Evolutionary conservation across 2,888 invertebrate genomes (phyloP).

Genomic region (Eupeodes luniger): DNA sequence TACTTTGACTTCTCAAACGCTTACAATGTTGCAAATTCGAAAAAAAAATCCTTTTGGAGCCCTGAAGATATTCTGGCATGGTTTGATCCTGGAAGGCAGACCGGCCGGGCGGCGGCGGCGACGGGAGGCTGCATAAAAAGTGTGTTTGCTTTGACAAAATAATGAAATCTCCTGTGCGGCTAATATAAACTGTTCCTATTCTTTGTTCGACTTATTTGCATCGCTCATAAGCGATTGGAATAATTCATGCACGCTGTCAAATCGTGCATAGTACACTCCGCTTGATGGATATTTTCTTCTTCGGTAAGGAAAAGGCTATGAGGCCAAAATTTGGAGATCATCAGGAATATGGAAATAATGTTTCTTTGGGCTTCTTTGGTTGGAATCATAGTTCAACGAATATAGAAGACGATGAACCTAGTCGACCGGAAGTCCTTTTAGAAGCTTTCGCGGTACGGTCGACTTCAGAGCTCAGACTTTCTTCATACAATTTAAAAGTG

Average conservation of each 20-base stretch:
- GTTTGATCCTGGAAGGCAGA: not conserved
- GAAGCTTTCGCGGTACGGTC: not conserved
- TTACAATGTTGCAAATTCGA: no score
- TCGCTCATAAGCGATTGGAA: conserved; percentile 63
- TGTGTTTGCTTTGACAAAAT: conserved; percentile 68
- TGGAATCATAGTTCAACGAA: conserved; percentile 56
- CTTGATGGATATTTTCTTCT: conserved; percentile 12
- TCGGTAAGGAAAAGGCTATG: not conserved
- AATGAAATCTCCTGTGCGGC: conserved; percentile 74
- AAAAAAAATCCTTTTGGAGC: no score
- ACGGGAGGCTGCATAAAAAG: not conserved
- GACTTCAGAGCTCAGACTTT: conserved; percentile 11
- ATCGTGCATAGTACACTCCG: conserved; percentile 25
- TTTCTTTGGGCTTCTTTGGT: conserved; percentile 49
- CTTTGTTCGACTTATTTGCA: conserved; percentile 46
- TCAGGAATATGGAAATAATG: conserved; percentile 75
- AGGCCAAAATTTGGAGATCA: conserved; percentile 49
- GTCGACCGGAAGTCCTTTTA: conserved; percentile 69
- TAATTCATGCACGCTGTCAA: conserved; percentile 68
- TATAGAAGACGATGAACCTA: conserved; percentile 50
- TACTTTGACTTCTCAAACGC: no score
- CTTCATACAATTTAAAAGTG: conserved; percentile 46
- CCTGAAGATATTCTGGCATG: no score
- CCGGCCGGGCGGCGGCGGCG: no score
- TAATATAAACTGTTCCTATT: conserved; percentile 56